phyloP scores from a whole-genome alignment of 2,888 invertebrate species.

The Acleris literana region DNA sequence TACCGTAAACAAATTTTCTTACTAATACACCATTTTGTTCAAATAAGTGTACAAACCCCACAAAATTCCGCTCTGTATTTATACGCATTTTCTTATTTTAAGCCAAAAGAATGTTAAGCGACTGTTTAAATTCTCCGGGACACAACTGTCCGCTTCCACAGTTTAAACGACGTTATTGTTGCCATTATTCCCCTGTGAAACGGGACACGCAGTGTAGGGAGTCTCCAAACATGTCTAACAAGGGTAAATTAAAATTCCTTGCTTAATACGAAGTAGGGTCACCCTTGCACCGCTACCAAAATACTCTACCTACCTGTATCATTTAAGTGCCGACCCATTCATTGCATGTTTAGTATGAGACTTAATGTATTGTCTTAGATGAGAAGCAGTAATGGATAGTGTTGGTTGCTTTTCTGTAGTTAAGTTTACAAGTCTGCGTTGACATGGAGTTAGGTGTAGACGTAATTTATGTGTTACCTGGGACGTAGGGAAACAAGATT shows the following conservation, averaged over 20 bases:
- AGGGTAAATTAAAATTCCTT: constrained; percentile 77
- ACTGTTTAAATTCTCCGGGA: constrained; percentile 29
- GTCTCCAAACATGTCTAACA: constrained; percentile 60
- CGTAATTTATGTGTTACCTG: constrained; percentile 59
- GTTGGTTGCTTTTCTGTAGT: not conserved
- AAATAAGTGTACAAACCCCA: constrained; percentile 10
- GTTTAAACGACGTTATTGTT: constrained; percentile 44
- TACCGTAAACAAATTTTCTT: not conserved
- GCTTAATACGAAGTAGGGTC: constrained; percentile 57
- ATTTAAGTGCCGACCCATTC: not conserved
- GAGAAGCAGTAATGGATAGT: constrained; percentile 2
- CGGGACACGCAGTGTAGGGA: constrained; percentile 40
- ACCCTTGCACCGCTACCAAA: constrained; percentile 46
- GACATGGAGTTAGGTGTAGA: constrained; percentile 47
- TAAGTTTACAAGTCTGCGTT: constrained; percentile 39
- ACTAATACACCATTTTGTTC: constrained; percentile 17
- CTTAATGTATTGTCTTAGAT: too few relatives aligned
- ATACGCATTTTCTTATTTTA: constrained; percentile 24
- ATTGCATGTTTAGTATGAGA: constrained; percentile 1
- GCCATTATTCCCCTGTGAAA: constrained; percentile 46
- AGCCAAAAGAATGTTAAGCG: constrained; percentile 22
- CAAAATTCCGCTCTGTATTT: constrained; percentile 18
- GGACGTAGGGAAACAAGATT: constrained; percentile 55
- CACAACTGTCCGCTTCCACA: constrained; percentile 28
- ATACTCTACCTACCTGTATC: not conserved